Evolutionary conservation across 2,888 invertebrate genomes (phyloP).

Genomic region (Cryptus armator): DNA sequence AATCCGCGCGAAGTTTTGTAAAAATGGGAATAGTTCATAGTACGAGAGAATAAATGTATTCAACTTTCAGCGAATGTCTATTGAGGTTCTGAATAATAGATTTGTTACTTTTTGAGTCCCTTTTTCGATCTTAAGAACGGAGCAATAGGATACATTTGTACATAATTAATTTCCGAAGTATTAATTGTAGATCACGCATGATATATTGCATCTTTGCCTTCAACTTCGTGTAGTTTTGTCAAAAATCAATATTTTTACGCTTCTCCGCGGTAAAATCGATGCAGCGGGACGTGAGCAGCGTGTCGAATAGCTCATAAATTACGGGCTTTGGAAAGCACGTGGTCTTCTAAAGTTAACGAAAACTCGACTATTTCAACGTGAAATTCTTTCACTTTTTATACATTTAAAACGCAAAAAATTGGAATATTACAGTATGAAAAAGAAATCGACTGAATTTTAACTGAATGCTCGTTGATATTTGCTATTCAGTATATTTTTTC

Average conservation of each 20-base stretch:
- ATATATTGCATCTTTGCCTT: neutral
- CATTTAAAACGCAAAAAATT: neutral
- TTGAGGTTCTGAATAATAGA: neutral
- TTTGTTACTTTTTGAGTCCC: neutral
- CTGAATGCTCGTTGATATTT: neutral
- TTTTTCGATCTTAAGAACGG: neutral
- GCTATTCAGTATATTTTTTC: neutral
- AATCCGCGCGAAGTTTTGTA: constrained; percentile 34
- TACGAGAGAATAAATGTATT: neutral
- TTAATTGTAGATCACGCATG: neutral
- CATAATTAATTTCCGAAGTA: neutral
- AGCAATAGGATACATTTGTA: neutral
- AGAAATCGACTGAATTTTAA: neutral
- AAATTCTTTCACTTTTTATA: neutral
- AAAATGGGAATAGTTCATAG: constrained; percentile 6
- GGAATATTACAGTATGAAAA: neutral
- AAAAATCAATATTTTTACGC: neutral
- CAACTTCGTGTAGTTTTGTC: neutral
- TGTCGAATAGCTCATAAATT: neutral
- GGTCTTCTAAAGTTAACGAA: neutral
- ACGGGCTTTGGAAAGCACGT: neutral
- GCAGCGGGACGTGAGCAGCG: neutral
- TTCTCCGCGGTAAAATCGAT: neutral
- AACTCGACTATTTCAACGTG: neutral
- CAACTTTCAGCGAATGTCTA: neutral